Evolutionary conservation across 2,888 invertebrate species (phyloP).

Genomic region (Noctua janthe): DNA sequence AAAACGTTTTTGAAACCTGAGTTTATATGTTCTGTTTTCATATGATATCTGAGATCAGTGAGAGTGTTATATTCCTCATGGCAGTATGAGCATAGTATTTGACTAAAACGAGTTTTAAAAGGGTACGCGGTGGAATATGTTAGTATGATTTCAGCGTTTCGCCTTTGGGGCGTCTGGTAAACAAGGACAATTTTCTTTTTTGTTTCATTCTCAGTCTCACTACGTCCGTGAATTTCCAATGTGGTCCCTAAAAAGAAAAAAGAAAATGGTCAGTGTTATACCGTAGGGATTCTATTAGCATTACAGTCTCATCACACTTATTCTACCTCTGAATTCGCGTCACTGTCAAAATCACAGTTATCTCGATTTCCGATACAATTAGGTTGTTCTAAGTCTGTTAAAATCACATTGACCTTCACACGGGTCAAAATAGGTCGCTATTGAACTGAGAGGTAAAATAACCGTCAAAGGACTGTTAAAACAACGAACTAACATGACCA

Average conservation of each 20-base stretch:
- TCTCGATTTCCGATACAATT: background rate
- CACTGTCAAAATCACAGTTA: background rate
- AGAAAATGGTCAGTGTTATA: slow-evolving; percentile 85
- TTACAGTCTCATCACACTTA: background rate
- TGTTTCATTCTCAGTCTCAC: slow-evolving; percentile 79
- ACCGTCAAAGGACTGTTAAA: slow-evolving; percentile 22
- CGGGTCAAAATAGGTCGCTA: background rate
- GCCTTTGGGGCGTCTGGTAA: slow-evolving; percentile 86
- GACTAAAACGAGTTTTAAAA: slow-evolving; percentile 86
- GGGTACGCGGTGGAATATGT: slow-evolving; percentile 85
- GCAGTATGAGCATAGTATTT: slow-evolving; percentile 86
- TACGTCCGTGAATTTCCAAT: slow-evolving; percentile 86
- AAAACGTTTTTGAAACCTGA: slow-evolving; percentile 85
- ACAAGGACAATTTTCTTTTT: slow-evolving; percentile 87
- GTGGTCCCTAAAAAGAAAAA: slow-evolving; percentile 89
- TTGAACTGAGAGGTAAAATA: background rate
- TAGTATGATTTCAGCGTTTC: slow-evolving; percentile 86
- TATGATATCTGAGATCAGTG: slow-evolving; percentile 80
- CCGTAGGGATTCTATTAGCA: slow-evolving; percentile 62
- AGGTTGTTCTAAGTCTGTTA: background rate
- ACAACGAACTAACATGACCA: slow-evolving; percentile 59
- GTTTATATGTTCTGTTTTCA: slow-evolving; percentile 80
- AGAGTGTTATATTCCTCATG: slow-evolving; percentile 82
- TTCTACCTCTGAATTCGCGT: background rate
- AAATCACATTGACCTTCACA: background rate